Base-by-base conservation (phyloP, 2,888 invertebrate species). In the Hypsopygia costalis region DNA sequence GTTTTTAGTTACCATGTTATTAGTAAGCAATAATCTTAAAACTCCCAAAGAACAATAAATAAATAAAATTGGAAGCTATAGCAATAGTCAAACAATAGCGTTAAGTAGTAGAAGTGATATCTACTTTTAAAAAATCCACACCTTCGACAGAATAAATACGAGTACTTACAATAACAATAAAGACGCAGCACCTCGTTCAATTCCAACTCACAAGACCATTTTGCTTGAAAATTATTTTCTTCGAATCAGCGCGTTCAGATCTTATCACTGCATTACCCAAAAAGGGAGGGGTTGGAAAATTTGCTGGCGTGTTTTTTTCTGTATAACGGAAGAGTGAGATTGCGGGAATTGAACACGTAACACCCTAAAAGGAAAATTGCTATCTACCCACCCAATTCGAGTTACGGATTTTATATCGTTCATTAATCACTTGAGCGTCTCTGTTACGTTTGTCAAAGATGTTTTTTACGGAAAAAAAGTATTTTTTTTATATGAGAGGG, bases 391-490 rank as follows among this genome's bases (percentile, higher is more conserved):
- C 20, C 36, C 20, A 29, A 37, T 37, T 30, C 31, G 36, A 21
- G 21, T 30, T 31, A 22, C n/a, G 10, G 11, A 30, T 10, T 30
- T 30, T 37, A 32, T 43, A 30, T 46, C 30, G 21, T 36, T 36
- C 36, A 36, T 36, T 36, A 36, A 36, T 36, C 36, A 37, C 21
- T 12, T 10, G 25, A 11, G 20, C 20, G 47, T 50, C 1, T 10
- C 34, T 9, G 28, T 21, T 16, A 28, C 6, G 27, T 36, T 20
- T 6, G 11, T n/a, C n/a, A n/a, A n/a, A n/a, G n/a, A n/a, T n/a
- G n/a, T n/a, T n/a, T n/a, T n/a, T n/a, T n/a, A n/a, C n/a, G n/a
- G n/a, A n/a, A n/a, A n/a, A n/a, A n/a, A n/a, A n/a, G n/a, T n/a
- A n/a, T n/a, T n/a, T n/a, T n/a, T n/a, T n/a, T n/a, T n/a, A n/a